These are phyloP conservation scores for Montifringilla adamsi DNA, from an alignment of 2,113 vertebrate species.

Conservation along the genomic window DNA sequence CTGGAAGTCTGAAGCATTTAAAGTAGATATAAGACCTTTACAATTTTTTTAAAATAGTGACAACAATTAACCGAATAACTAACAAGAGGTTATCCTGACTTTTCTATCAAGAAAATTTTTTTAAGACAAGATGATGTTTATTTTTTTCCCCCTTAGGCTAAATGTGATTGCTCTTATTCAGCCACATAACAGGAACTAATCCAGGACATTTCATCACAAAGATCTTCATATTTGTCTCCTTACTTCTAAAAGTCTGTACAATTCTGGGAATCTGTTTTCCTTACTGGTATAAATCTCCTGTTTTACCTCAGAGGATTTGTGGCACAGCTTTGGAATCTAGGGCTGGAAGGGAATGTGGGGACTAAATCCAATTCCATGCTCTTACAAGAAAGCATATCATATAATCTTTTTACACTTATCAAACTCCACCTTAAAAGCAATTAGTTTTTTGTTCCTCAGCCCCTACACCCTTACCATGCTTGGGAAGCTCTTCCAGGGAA, in stretches of 20 bases:
- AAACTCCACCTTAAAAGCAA: slow-evolving; percentile 28
- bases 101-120: not conserved
- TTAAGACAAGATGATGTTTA: not conserved
- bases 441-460: not conserved
- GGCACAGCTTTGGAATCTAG: not conserved
- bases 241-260: not conserved
- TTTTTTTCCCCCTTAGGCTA: not conserved
- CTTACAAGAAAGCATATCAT: not conserved
- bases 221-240: not conserved
- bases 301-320: not conserved
- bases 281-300: not conserved
- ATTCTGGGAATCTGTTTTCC: not conserved
- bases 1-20: not conserved
- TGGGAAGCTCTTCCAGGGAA: not conserved
- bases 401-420: not conserved
- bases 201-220: not conserved
- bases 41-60: not conserved
- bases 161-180: not conserved
- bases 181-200: not conserved
- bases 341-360: not conserved
- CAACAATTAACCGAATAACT: not conserved
- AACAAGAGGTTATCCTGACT: not conserved
- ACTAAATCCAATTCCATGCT: not conserved
- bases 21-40: not conserved
- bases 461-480: not conserved